Conservation (phyloP, 2,113 vertebrate genomes). For the Chaetops frenatus region DNA sequence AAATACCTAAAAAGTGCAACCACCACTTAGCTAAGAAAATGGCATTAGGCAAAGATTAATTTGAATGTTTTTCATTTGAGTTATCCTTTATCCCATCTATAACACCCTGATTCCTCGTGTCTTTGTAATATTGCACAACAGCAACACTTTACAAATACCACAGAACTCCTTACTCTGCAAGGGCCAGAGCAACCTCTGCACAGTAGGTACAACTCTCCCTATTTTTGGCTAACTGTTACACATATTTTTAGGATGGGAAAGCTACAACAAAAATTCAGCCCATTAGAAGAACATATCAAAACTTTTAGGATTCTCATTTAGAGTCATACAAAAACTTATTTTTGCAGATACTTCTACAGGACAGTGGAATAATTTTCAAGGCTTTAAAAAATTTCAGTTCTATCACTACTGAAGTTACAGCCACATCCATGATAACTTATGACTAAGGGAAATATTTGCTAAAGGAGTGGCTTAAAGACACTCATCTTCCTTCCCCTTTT, state of each 20-base stretch:
- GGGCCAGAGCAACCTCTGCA: not conserved
- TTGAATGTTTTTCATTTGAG: not conserved
- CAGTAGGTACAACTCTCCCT: not conserved
- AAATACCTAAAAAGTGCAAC: not conserved
- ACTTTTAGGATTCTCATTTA: not conserved
- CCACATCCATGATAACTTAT: not conserved
- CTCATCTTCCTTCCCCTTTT: not conserved
- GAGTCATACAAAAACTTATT: not conserved
- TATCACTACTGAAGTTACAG: not conserved
- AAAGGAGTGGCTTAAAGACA: not conserved
- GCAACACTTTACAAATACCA: not conserved
- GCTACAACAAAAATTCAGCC: not conserved
- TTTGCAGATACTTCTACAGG: not conserved
- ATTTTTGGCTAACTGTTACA: not conserved
- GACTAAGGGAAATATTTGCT: not conserved
- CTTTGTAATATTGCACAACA: not conserved
- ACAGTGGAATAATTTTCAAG: not conserved
- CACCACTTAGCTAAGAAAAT: not conserved
- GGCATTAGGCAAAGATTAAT: not conserved
- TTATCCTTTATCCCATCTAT: not conserved
- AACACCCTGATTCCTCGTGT: not conserved
- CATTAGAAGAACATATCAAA: not conserved
- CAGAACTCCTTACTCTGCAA: not conserved
- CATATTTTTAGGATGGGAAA: not conserved
- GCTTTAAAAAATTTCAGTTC: not conserved